Evolutionary conservation across 2,888 invertebrate species (phyloP), one percentile per base, ranked within the genome.

Genomic region (Latrodectus hesperus): DNA sequence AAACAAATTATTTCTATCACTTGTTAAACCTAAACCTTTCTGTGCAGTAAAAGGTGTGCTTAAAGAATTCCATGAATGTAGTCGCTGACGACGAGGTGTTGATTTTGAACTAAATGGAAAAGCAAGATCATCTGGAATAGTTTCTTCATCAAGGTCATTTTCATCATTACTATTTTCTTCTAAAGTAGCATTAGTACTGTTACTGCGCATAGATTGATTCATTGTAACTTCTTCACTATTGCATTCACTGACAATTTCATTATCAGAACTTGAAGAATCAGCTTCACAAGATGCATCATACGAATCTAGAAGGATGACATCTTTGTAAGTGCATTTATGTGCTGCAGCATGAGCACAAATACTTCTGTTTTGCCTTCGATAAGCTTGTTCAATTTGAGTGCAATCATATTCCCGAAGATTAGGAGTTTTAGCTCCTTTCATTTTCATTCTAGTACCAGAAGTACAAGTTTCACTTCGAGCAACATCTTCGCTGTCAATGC

Each of bases 61-160:
- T 0, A 93, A 94, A 22, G 80, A 88, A 53, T 85, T 89, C 84
- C 85, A 84, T 0, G 84, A 84, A 75, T 84, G 87, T 8, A 80
- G 53, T 5, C 89, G 73, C 9, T 81, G 89, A 17, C 87, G 80
- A 12, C 73, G 74, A 65, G 81, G 75, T 16, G 64, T 67, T 16
- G 89, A 38, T 55, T 91, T 90, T 55, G 81, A 73, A 65, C 89
- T 89, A 79, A 91, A 91, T 91, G 95, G 95, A 12, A 95, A 94
- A 91, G 95, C 95, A 91, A 95, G 95, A 91, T 95, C 95, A 94
- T 96, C 92, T 89, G 90, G 92, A 92, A 96, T 96, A 5, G 96
- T 96, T 92, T 96, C 96, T 90, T 96, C 95, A 91, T 97, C 96
- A 0, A 96, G 95, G 91, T 96, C 96, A 91, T 96, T 97, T 92